Evolutionary conservation across 2,797 vertebrate genomes (phyloP), one percentile per base, ranked within the genome.

Genomic region (Lutjanus campechanus): DNA sequence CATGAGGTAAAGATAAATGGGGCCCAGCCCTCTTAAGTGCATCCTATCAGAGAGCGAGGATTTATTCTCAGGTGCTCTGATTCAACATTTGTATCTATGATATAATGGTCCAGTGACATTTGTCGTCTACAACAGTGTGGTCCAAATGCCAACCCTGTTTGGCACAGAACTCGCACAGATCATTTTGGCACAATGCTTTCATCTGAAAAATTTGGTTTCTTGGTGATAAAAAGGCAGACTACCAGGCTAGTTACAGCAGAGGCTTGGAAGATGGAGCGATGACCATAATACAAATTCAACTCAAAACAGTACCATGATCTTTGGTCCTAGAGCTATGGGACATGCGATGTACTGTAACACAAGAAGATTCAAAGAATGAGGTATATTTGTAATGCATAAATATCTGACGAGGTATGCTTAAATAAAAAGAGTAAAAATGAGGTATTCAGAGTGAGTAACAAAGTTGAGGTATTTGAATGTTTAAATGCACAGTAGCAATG

Each of bases 1-100:
- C 54, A 79, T 89, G 85, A 93, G 91, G 90, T 92, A 83, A 91
- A 87, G 83, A 77, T 77, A 86, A 89, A 82, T 16, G 50, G 86
- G 91, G 89, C 90, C 83, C 89, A 87, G 92, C 92, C 94, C 91
- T 86, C 76, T 69, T 90, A 92, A 93, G 92, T 93, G 92, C 91
- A 92, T 92, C 88, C 86, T 75, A 86, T 81, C 90, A 85, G 89
- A 89, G 84, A 75, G 86, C 19, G 25, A 82, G 78, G 80, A 83
- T 84, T 83, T 83, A 67, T 84, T 80, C 86, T 62, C 79, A 19
- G 61, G 56, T 56, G 41, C 88, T 90, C 87, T 3, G 84, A 86
- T 72, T 89, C 36, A 82, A 91, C 86, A 82, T 89, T 61, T 87
- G 77, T 60, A 79, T 86, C 73, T 85, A 59, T 85, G 86, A 88